These are phyloP conservation scores for Zaprionus camerounensis DNA, from an alignment of 1,140 invertebrate genomes.

Conservation along the genomic window DNA sequence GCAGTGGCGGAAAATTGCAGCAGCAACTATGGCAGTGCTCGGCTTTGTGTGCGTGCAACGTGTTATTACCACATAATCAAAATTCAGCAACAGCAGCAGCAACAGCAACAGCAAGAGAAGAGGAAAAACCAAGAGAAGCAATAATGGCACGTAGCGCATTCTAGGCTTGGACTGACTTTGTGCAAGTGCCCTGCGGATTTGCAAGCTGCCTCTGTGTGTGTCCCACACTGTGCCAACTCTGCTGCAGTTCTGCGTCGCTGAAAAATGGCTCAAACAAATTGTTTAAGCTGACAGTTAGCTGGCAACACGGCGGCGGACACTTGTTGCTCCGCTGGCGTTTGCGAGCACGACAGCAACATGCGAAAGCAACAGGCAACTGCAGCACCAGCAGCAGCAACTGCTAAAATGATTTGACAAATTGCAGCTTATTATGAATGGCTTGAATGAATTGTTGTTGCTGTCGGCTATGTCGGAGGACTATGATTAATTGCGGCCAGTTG, in stretches of 20 bases:
- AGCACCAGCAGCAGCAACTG: background rate
- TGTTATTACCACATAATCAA: slow-evolving; percentile 82
- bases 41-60: slow-evolving; percentile 73
- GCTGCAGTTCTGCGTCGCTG: slow-evolving; percentile 13
- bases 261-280: slow-evolving; percentile 81
- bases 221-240: slow-evolving; percentile 46
- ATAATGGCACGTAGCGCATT: slow-evolving; percentile 62
- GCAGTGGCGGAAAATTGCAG: slow-evolving; percentile 56
- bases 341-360: slow-evolving; percentile 44
- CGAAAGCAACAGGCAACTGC: slow-evolving; percentile 11
- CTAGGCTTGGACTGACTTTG: slow-evolving; percentile 25
- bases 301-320: slow-evolving; percentile 35
- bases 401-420: slow-evolving; percentile 78
- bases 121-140: slow-evolving; percentile 35
- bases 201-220: slow-evolving; percentile 48
- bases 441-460: slow-evolving; percentile 23
- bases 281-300: slow-evolving; percentile 78
- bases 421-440: slow-evolving; percentile 72
- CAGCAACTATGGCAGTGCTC: slow-evolving; percentile 27
- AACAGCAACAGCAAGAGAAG: slow-evolving; percentile 40
- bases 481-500: slow-evolving; percentile 74
- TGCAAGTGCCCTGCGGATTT: slow-evolving; percentile 17
- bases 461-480: slow-evolving; percentile 12
- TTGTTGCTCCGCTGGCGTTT: slow-evolving; percentile 50
- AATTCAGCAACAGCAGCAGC: slow-evolving; percentile 57